Percentiles rank a stretch among this genome's conserved stretches.
These are phyloP conservation scores for Triplophysa siluroides DNA, from an alignment of 2,113 vertebrate genomes.

Conservation along the genomic window DNA sequence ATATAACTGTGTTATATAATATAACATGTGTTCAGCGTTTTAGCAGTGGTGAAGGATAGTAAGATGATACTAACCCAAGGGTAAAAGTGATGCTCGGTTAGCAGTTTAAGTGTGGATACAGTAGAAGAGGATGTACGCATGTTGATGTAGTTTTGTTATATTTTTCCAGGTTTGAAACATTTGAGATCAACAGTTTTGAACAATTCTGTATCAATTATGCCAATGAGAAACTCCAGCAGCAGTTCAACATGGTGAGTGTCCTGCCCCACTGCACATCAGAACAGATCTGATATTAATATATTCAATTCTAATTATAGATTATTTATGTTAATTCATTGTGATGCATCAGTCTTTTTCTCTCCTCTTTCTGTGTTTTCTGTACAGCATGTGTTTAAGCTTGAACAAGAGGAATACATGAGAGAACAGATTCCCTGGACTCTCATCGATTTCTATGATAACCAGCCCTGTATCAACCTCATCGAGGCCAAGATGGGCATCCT, in stretches of 20 bases:
- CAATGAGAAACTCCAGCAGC: slow-evolving; percentile 98
- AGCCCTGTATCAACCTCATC: slow-evolving; percentile 98
- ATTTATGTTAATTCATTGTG: neutral
- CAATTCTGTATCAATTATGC: slow-evolving; percentile 99
- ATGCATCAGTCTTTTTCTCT: neutral
- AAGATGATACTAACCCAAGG: no score
- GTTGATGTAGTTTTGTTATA: slow-evolving; percentile 28
- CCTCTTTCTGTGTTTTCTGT: slow-evolving; percentile 23
- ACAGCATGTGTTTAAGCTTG: slow-evolving; percentile 97
- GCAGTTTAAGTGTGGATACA: no score
- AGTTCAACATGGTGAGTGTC: slow-evolving; percentile 96
- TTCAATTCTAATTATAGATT: no score
- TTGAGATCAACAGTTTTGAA: slow-evolving; percentile 99
- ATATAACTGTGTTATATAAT: no score
- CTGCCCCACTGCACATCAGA: neutral
- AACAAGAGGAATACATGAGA: slow-evolving; percentile 98
- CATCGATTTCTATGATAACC: slow-evolving; percentile 99
- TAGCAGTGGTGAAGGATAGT: no score
- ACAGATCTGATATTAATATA: no score
- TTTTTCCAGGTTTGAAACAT: slow-evolving; percentile 91
- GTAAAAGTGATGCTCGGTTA: no score
- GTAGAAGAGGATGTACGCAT: neutral
- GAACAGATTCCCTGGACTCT: slow-evolving; percentile 99
- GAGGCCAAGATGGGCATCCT: slow-evolving; percentile 95
- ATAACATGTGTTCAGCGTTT: no score